Evolutionary conservation across 2,797 vertebrate genomes (phyloP).

Genomic region (Avahi laniger): DNA sequence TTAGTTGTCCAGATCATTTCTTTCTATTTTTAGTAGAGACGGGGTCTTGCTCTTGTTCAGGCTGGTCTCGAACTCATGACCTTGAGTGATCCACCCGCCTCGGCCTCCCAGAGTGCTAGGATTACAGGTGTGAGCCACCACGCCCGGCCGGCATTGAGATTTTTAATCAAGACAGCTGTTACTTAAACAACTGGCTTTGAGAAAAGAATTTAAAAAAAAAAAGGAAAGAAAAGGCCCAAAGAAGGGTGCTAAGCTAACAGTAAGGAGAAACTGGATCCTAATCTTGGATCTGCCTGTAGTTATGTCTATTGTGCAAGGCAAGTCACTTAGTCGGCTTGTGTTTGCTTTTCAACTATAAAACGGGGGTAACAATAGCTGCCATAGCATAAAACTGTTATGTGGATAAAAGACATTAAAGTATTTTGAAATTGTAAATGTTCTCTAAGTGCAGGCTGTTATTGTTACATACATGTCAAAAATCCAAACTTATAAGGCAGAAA

Average conservation of each 20-base stretch:
- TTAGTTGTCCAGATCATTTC: too few species aligned
- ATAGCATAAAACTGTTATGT: slow-evolving; percentile 31
- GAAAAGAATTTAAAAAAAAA: not conserved
- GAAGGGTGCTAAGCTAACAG: not conserved
- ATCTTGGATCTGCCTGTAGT: not conserved
- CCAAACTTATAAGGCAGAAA: slow-evolving; percentile 39
- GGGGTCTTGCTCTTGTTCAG: too few species aligned
- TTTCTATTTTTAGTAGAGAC: too few species aligned
- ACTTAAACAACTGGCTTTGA: slow-evolving; percentile 22
- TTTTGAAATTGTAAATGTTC: slow-evolving; percentile 62
- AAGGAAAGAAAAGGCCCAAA: not conserved
- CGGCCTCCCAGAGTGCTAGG: too few species aligned
- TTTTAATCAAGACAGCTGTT: slow-evolving; percentile 4
- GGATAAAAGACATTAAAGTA: slow-evolving; percentile 51
- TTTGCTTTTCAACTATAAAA: slow-evolving; percentile 61
- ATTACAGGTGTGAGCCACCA: too few species aligned
- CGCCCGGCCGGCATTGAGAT: not conserved
- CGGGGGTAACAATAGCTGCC: slow-evolving; percentile 38
- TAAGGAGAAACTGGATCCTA: not conserved
- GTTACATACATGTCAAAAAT: slow-evolving; percentile 43
- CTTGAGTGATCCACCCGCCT: too few species aligned
- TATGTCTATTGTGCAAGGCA: not conserved
- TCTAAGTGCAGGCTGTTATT: slow-evolving; percentile 34
- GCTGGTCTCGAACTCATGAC: too few species aligned
- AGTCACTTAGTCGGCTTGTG: slow-evolving; percentile 34